Evolutionary conservation across 2,113 vertebrate genomes (phyloP), one percentile per base, ranked within the genome.

Genomic region (Pyrgilauda ruficollis): DNA sequence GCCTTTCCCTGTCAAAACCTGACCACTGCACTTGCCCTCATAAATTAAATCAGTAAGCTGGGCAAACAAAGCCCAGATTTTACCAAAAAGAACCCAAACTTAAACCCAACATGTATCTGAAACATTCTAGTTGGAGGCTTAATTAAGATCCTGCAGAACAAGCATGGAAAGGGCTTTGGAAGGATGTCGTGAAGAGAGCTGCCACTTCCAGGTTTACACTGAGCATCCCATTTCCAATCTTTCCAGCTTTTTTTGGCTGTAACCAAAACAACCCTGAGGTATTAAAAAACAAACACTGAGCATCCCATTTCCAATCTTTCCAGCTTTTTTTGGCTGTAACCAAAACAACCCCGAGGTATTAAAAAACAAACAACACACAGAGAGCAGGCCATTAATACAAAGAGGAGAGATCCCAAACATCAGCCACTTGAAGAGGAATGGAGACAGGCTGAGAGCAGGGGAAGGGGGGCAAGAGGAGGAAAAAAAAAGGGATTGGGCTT

Each of bases 341-440:
- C 47, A 89, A 95, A 95, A 81, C 81, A 93, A 89, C 28, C 27
- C 56, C 46, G 84, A 69, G 7, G 43, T 33, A 53, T 70, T 62
- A 63, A 84, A 91, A 93, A 93, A 90, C 35, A 88, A 96, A 90
- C 59, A 94, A 68, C 85, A 72, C 68, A 39, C 92, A 50, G 56
- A 90, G 52, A 59, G 62, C 17, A 76, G 63, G 58, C 58, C 70
- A 81, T 95, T 63, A 93, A 69, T 50, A 56, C 68, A 84, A 44
- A 61, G 46, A 58, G 39, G 73, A 83, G 74, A 96, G 58, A 94
- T 83, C 92, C 21, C 70, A 89, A 94, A 95, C 70, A 87, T 67
- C 73, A 95, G 50, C 43, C 76, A 39, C 68, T 43, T 59, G 73
- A 74, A 92, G 77, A 70, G 89, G 2, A 2, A 35, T 75, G 93